Conservation (phyloP, 2,113 vertebrate genomes). For the Kryptolebias marmoratus region DNA sequence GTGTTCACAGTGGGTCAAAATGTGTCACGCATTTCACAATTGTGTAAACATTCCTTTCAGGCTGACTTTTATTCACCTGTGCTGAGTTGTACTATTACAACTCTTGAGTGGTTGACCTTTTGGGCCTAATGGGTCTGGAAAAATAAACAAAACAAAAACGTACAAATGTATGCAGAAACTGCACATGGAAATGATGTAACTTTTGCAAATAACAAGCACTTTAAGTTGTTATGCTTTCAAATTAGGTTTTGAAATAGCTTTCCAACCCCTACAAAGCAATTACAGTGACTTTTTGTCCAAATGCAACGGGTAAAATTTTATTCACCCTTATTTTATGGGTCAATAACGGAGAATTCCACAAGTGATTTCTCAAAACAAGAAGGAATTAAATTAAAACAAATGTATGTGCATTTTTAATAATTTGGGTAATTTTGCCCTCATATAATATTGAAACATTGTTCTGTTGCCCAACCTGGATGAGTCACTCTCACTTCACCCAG, state of each 20-base stretch:
- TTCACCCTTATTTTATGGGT: not conserved
- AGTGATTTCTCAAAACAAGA: no score
- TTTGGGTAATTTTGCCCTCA: not conserved
- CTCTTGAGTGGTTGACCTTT: constrained; percentile 51
- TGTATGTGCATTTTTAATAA: not conserved
- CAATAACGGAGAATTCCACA: not conserved
- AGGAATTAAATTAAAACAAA: not conserved
- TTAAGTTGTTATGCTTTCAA: constrained; percentile 7
- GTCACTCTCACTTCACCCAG: constrained; percentile 4
- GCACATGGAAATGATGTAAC: constrained; percentile 1
- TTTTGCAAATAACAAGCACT: constrained; percentile 1
- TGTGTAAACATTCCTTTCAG: constrained; percentile 57
- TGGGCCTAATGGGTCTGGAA: constrained; percentile 7
- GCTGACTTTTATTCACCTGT: constrained; percentile 52
- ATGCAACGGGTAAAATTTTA: not conserved
- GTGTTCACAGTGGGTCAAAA: constrained; percentile 47
- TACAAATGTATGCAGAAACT: constrained; percentile 15
- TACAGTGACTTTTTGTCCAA: not conserved
- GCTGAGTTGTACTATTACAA: constrained; percentile 25
- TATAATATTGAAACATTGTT: not conserved
- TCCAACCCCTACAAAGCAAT: not conserved
- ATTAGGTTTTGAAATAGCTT: not conserved
- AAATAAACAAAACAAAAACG: constrained; percentile 26
- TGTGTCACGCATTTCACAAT: constrained; percentile 49
- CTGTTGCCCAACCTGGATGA: constrained; percentile 1